phyloP scores from a whole-genome alignment of 2,797 vertebrate species.

The Gymnopithys bicolor region DNA sequence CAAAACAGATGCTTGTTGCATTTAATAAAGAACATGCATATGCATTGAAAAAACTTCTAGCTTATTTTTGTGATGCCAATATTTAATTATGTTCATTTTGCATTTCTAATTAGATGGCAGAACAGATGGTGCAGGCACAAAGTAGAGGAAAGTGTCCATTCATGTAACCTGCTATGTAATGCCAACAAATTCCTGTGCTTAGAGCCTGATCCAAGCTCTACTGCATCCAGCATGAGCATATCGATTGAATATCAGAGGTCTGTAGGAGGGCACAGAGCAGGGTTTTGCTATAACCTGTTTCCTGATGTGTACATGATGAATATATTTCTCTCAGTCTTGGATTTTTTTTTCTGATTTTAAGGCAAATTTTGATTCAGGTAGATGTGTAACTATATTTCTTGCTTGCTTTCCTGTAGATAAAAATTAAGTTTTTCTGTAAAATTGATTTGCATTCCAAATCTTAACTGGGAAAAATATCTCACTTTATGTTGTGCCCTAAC shows the following conservation, averaged over 20 bases:
- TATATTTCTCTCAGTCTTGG: not conserved
- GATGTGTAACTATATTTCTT: not conserved
- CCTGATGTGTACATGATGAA: not conserved
- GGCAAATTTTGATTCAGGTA: not conserved
- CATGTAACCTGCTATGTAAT: slow-evolving; percentile 36
- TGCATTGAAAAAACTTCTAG: slow-evolving; percentile 65
- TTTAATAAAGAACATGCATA: slow-evolving; percentile 72
- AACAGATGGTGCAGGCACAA: slow-evolving; percentile 65
- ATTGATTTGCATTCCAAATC: not conserved
- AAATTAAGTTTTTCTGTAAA: not conserved
- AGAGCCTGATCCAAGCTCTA: slow-evolving; percentile 20
- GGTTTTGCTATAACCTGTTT: not conserved
- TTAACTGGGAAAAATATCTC: not conserved
- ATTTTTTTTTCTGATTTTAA: not conserved
- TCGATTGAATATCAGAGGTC: not conserved
- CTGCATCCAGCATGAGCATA: not conserved
- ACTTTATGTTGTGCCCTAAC: not conserved
- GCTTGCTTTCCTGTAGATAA: not conserved
- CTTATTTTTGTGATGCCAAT: slow-evolving; percentile 70
- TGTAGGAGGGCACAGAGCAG: not conserved
- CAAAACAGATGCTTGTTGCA: slow-evolving; percentile 74
- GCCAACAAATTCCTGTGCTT: slow-evolving; percentile 17
- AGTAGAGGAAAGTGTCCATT: slow-evolving; percentile 60
- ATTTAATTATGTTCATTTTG: slow-evolving; percentile 75
- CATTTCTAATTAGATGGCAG: slow-evolving; percentile 72